These are phyloP conservation scores for Octodonta nipae DNA, from an alignment of 2,888 invertebrate genomes.

Conservation along the genomic window DNA sequence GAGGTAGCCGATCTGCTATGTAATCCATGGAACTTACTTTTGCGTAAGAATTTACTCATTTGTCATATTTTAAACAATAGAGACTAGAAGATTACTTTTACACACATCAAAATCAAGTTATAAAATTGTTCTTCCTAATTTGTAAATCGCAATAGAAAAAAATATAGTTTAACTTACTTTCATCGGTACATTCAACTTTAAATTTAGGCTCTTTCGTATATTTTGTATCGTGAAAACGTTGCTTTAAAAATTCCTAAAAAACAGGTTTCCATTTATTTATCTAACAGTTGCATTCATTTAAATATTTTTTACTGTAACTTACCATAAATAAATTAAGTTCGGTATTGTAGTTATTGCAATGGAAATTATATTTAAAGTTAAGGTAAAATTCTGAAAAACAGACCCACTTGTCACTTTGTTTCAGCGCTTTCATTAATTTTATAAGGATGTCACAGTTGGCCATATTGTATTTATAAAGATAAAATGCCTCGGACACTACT, in stretches of 20 bases:
- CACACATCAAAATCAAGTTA: too few relatives aligned
- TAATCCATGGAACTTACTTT: too few relatives aligned
- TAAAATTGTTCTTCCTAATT: too few relatives aligned
- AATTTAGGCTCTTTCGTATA: not conserved
- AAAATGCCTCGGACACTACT: slow-evolving; percentile 10
- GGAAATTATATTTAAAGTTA: slow-evolving; percentile 8
- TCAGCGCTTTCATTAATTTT: slow-evolving; percentile 7
- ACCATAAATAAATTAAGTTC: slow-evolving; percentile 8
- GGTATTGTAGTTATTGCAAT: slow-evolving; percentile 4
- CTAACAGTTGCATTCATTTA: not conserved
- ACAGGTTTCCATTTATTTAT: not conserved
- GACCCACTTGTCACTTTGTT: slow-evolving; percentile 7
- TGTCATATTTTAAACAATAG: too few relatives aligned
- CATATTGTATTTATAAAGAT: slow-evolving; percentile 10
- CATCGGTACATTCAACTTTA: not conserved
- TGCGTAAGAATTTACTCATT: too few relatives aligned
- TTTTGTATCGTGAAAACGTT: slow-evolving; percentile 4
- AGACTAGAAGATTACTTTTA: too few relatives aligned
- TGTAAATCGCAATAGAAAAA: too few relatives aligned
- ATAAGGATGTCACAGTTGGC: slow-evolving; percentile 11
- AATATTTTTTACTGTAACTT: not conserved
- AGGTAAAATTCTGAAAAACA: slow-evolving; percentile 7
- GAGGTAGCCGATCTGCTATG: too few relatives aligned
- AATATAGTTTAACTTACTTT: too few relatives aligned
- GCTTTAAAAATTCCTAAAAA: slow-evolving; percentile 6